Conservation (phyloP, 2,888 invertebrate genomes). For the Limnephilus marmoratus region DNA sequence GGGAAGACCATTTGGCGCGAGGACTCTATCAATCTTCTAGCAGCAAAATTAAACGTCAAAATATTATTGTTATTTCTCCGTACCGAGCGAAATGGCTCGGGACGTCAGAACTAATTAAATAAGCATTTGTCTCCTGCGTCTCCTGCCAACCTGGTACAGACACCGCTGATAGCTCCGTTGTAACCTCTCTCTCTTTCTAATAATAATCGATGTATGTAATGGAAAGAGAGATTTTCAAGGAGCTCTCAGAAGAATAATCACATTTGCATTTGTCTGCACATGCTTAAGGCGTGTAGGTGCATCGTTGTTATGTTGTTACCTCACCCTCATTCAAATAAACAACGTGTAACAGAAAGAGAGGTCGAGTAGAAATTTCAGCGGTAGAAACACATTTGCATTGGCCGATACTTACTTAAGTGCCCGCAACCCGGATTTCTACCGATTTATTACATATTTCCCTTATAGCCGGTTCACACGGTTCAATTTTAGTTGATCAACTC, state of each 20-base stretch:
- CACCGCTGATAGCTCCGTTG: not conserved
- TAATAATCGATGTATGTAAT: not conserved
- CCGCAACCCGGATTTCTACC: too few species aligned
- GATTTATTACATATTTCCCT: too few species aligned
- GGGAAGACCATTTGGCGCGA: conserved; percentile 49
- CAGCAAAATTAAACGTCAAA: conserved; percentile 66
- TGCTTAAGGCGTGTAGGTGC: not conserved
- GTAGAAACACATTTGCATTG: too few species aligned
- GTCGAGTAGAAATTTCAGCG: too few species aligned
- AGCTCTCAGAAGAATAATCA: not conserved
- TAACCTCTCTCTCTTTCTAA: not conserved
- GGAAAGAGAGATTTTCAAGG: not conserved
- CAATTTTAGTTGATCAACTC: too few species aligned
- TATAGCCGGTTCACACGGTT: too few species aligned
- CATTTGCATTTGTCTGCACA: not conserved
- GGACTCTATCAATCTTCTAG: conserved; percentile 63
- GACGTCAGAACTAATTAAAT: conserved; percentile 57
- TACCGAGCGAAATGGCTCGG: conserved; percentile 24
- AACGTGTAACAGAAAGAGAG: too few species aligned
- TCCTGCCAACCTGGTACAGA: conserved; percentile 31
- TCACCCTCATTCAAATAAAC: too few species aligned
- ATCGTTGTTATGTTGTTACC: too few species aligned
- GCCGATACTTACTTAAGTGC: too few species aligned
- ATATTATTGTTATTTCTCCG: conserved; percentile 61
- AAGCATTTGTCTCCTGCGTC: conserved; percentile 59